Evolutionary conservation across 1,140 invertebrate species (phyloP).

Genomic region (Caerostris darwini): DNA sequence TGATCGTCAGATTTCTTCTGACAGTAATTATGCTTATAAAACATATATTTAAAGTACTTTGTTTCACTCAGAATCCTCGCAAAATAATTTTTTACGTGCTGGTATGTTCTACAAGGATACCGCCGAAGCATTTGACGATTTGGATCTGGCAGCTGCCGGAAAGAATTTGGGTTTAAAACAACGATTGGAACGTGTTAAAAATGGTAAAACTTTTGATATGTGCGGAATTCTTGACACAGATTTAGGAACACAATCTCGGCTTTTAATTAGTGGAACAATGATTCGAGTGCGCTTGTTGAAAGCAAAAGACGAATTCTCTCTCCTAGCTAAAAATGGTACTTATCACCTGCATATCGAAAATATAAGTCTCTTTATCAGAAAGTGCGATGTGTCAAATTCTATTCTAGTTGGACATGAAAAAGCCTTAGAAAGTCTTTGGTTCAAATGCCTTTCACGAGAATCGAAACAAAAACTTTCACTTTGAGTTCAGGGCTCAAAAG

Average conservation of each 20-base stretch:
- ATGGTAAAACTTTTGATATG: neutral
- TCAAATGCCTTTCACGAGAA: constrained; percentile 33
- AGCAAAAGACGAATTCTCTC: too few relatives aligned
- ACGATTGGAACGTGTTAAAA: neutral
- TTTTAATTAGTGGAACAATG: neutral
- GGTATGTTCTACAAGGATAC: neutral
- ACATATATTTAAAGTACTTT: neutral
- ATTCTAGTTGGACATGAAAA: constrained; percentile 8
- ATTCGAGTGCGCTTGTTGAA: neutral
- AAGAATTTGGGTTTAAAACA: neutral
- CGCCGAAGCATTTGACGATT: neutral
- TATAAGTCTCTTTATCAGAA: too few relatives aligned
- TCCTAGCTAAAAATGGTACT: too few relatives aligned
- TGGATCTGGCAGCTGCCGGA: neutral
- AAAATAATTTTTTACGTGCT: neutral
- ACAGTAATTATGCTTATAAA: constrained; percentile 19
- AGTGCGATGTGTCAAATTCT: too few relatives aligned
- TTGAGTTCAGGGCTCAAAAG: neutral
- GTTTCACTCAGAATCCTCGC: neutral
- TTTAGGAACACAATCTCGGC: neutral
- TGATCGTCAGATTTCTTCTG: constrained; percentile 3
- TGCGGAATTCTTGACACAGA: neutral
- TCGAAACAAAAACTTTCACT: constrained; percentile 1
- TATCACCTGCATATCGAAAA: too few relatives aligned
- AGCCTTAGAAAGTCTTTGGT: neutral